These are phyloP conservation scores for Acestrorhynchus altus DNA, from an alignment of 2,797 vertebrate genomes.

Conservation along the genomic window DNA sequence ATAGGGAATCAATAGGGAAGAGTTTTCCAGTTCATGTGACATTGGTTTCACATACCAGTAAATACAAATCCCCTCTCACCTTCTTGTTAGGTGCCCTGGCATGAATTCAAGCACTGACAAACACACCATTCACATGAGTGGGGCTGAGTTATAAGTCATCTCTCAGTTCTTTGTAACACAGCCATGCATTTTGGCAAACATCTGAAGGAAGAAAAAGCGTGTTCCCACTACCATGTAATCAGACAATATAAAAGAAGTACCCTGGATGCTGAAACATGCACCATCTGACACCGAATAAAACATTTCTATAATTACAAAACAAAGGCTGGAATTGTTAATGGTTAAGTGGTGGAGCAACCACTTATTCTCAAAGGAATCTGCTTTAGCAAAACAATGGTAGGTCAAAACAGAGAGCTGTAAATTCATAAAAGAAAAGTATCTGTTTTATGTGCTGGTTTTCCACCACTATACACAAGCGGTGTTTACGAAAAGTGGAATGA, in stretches of 20 bases:
- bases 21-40: constrained; percentile 27
- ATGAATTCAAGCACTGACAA: constrained; percentile 45
- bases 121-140: constrained; percentile 37
- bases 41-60: constrained; percentile 20
- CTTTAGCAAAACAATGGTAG: constrained; percentile 72
- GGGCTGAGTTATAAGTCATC: constrained; percentile 39
- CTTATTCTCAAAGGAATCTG: constrained; percentile 73
- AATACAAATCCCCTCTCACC: constrained; percentile 33
- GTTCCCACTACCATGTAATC: constrained; percentile 85
- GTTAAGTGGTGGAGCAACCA: constrained; percentile 78
- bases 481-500: constrained; percentile 65
- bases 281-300: constrained; percentile 86
- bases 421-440: constrained; percentile 64
- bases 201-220: constrained; percentile 65
- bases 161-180: constrained; percentile 46
- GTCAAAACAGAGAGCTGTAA: constrained; percentile 70
- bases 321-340: constrained; percentile 78
- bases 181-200: constrained; percentile 56
- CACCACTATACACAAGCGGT: constrained; percentile 57
- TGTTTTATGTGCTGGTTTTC: constrained; percentile 59
- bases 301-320: constrained; percentile 82
- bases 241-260: constrained; percentile 84
- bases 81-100: constrained; percentile 32
- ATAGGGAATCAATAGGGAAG: constrained; percentile 27
- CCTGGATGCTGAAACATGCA: constrained; percentile 77